Base-by-base conservation (phyloP, 2,113 vertebrate genomes). In the Zosterops hypoxanthus region DNA sequence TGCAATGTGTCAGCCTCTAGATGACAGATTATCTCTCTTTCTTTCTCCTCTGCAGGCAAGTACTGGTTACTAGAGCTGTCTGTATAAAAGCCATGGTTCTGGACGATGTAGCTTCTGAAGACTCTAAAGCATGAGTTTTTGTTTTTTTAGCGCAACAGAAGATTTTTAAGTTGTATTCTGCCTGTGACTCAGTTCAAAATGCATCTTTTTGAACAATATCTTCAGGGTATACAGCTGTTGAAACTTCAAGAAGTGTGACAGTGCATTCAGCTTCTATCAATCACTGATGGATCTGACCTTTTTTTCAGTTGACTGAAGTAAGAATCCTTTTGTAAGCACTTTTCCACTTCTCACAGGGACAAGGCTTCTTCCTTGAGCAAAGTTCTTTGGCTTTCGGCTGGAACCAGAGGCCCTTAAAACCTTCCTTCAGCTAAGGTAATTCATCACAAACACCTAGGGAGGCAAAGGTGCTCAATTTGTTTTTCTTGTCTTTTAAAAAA, bases 191-290 rank as follows among this genome's bases (percentile, higher is more conserved):
- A 57, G 71, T 72, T 93, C 28, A 8, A 84, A 91, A 86, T 46
- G 34, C 76, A 82, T 52, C 34, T 87, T 91, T 95, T 78, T 91
- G 83, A 94, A 84, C 84, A 92, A 71, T 84, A 88, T 91, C 90
- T 96, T 90, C 44, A 72, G 61, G 71, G 64, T 92, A 83, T 86
- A 89, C 81, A 93, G 91, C 61, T 87, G 77, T 44, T 95, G 82
- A 95, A 88, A 87, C 79, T 82, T 94, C 81, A 86, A 93, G 39
- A 83, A 88, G 73, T 91, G 72, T 91, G 92, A 72, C 90, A 84
- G 59, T 84, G 49, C 57, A 63, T 94, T 95, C 81, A 60, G 57
- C 22, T 90, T 86, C 79, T 90, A 63, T 90, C 95, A 86, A 7
- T 96, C 86, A 52, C 39, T 0, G 0, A 34, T 76, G 47, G 59